Evolutionary conservation across 2,797 vertebrate species (phyloP), one percentile per base, ranked within the genome.

Genomic region (Malurus splendens): DNA sequence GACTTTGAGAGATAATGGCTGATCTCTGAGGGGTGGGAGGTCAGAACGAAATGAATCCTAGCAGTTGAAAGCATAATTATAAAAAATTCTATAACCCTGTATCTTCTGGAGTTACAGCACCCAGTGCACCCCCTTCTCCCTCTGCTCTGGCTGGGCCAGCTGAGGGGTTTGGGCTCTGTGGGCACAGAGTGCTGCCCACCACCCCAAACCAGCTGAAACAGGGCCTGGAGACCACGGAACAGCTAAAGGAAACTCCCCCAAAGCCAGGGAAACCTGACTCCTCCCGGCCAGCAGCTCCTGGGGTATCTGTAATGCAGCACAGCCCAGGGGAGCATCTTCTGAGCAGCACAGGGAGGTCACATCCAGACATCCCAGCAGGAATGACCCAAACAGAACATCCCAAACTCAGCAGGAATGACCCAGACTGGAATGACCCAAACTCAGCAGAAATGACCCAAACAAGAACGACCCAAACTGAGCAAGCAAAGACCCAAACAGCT

Each of bases 151-250:
- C 57, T 6, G 10, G 23, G 11, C 44, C 41, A 9, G 25, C 52
- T 33, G 52, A 33, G 2, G 20, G 8, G 44, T 7, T 45, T 6
- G 14, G 4, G 16, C 28, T 55, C 36, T 28, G 5, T 0, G 6
- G 32, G 13, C 0, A 28, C 16, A 45, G 27, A 1, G 28, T 4
- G 2, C 32, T 45, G 59, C 30, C 32, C 18, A n/a, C 10, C 36
- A 44, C n/a, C 18, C 19, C 65, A 32, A 32, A 59, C 4, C n/a
- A 27, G 47, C 45, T 19, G 16, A 22, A n/a, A 42, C 25, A 0
- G 0, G 50, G 28, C 55, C 56, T 0, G 0, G 73, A 73, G 42
- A 36, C 36, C 54, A 8, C 12, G 19, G 30, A 48, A 30, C 1
- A 2, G 44, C 44, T 50, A 36, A 36, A 74, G 23, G 30, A 42